phyloP scores from a whole-genome alignment of 2,888 invertebrate genomes.

The Eupithecia tripunctaria region DNA sequence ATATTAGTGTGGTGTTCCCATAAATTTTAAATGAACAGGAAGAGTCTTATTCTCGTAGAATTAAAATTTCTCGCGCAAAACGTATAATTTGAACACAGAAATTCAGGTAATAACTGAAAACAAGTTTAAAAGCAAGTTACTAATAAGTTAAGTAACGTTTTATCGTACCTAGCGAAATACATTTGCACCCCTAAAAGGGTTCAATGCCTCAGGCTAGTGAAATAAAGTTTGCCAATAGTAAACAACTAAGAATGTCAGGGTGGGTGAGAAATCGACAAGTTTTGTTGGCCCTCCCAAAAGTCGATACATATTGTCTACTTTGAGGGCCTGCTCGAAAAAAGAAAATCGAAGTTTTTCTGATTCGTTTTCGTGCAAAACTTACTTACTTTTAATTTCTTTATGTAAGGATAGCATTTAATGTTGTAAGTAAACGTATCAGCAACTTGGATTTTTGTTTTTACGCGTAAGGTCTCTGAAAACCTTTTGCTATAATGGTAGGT shows the following conservation, averaged over 20 bases:
- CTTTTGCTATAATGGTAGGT: no score
- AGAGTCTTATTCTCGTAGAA: no score
- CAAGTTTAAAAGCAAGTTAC: background rate
- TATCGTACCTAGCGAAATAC: background rate
- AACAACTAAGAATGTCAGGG: background rate
- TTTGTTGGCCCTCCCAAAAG: background rate
- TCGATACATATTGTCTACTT: background rate
- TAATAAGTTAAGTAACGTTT: background rate
- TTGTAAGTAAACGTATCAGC: no score
- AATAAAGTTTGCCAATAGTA: background rate
- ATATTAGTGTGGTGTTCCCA: no score
- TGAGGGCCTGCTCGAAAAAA: background rate
- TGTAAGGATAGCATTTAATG: no score
- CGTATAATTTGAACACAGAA: no score
- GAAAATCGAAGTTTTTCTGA: background rate
- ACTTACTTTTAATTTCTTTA: background rate
- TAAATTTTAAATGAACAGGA: no score
- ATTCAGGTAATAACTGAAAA: background rate
- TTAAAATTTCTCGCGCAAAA: no score
- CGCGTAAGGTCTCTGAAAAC: no score
- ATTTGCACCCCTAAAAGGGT: conserved; percentile 12
- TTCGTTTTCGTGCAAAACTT: background rate
- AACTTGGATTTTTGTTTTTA: no score
- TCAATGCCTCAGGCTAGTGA: conserved; percentile 7
- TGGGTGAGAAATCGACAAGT: background rate